Evolutionary conservation across 1,140 invertebrate genomes (phyloP).

Genomic region (Melipona quadrifasciata): DNA sequence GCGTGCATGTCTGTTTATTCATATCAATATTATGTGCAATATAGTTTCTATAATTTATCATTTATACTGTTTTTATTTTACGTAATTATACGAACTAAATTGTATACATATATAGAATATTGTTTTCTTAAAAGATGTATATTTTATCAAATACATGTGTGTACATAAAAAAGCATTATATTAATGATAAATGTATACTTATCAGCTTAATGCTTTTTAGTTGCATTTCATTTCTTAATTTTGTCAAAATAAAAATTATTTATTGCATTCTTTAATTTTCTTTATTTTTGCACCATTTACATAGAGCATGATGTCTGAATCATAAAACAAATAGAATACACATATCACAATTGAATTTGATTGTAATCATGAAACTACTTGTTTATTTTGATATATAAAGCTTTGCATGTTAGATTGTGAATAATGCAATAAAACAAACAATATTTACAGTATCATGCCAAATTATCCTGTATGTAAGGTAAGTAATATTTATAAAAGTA

Average conservation of each 20-base stretch:
- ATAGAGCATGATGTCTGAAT: neutral
- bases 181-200: neutral
- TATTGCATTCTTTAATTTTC: neutral
- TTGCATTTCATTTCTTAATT: neutral
- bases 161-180: neutral
- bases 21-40: constrained; percentile 30
- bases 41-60: constrained; percentile 34
- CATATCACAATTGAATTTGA: neutral
- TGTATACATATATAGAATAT: constrained; percentile 1
- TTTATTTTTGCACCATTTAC: neutral
- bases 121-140: neutral
- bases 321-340: neutral
- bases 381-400: constrained; percentile 29
- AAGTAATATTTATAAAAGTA: constrained; percentile 9
- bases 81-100: neutral
- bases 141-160: neutral
- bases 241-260: neutral
- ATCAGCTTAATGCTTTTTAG: constrained; percentile 17
- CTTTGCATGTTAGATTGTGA: constrained; percentile 44
- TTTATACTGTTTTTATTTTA: constrained; percentile 23
- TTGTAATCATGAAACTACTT: constrained; percentile 6
- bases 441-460: constrained; percentile 18
- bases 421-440: constrained; percentile 32
- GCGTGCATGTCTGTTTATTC: constrained; percentile 27
- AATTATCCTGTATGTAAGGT: constrained; percentile 10